phyloP scores from a whole-genome alignment of 2,888 invertebrate genomes.

The Ptychoptera contaminata region DNA sequence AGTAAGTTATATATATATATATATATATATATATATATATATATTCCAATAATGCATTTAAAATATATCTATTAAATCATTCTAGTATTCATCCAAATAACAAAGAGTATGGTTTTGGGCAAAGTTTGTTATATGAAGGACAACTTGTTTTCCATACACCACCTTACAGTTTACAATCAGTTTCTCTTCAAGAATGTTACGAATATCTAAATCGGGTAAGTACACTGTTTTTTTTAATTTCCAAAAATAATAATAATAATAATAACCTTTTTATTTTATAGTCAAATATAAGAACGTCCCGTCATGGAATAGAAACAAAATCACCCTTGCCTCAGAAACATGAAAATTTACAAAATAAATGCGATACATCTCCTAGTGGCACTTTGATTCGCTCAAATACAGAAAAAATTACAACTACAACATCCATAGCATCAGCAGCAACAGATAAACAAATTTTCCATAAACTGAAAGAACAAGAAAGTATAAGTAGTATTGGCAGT shows the following conservation, averaged over 20 bases:
- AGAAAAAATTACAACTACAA: too few relatives aligned
- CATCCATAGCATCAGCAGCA: too few relatives aligned
- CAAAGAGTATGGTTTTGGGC: slow-evolving; percentile 83
- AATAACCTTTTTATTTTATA: slow-evolving; percentile 4
- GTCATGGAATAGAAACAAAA: slow-evolving; percentile 19
- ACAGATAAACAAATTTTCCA: too few relatives aligned
- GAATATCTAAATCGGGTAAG: slow-evolving; percentile 26
- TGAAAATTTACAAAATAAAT: slow-evolving; percentile 6
- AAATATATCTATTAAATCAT: slow-evolving; percentile 9
- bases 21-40: not conserved
- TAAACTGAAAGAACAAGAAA: slow-evolving; percentile 20
- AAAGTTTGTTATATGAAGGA: slow-evolving; percentile 77
- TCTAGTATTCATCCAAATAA: slow-evolving; percentile 53
- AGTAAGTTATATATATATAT: slow-evolving; percentile 39
- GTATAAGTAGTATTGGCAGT: slow-evolving; percentile 23
- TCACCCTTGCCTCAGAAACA: slow-evolving; percentile 9
- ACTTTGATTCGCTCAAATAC: slow-evolving; percentile 4
- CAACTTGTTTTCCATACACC: slow-evolving; percentile 82
- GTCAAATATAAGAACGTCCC: slow-evolving; percentile 21
- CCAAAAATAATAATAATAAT: not conserved
- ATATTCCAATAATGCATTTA: not conserved
- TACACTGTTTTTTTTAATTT: not conserved
- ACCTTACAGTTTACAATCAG: slow-evolving; percentile 65
- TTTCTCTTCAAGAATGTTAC: slow-evolving; percentile 52
- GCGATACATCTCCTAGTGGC: slow-evolving; percentile 7